These are phyloP conservation scores for Hydra vulgaris DNA, from an alignment of 30 jellyfish, hydroid and myxozoan species.

Conservation along the genomic window DNA sequence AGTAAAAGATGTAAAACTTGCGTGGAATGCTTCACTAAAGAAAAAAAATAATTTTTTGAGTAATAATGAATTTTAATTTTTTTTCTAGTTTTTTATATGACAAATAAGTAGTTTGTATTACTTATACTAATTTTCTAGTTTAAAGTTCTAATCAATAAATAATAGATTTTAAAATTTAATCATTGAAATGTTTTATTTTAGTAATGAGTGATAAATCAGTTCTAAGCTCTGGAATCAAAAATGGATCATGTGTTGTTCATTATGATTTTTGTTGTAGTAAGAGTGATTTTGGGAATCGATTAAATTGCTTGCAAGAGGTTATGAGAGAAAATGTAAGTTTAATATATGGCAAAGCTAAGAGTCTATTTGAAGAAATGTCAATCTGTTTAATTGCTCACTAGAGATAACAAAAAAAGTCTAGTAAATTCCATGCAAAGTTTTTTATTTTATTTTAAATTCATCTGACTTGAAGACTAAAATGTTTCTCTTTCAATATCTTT, in stretches of 20 bases:
- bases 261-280: conserved; percentile 62
- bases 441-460: too few species aligned
- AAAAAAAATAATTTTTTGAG: conserved; percentile 12
- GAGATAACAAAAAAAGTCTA: too few species aligned
- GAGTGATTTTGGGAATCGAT: conserved; percentile 53
- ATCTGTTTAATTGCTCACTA: not conserved
- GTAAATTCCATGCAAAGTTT: too few species aligned
- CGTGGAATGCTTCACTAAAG: conserved; percentile 46
- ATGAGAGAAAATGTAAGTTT: conserved; percentile 43
- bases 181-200: too few species aligned
- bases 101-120: not conserved
- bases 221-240: conserved; percentile 25
- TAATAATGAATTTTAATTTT: not conserved
- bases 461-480: too few species aligned
- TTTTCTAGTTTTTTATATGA: not conserved
- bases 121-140: too few species aligned
- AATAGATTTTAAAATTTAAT: too few species aligned
- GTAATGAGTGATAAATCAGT: conserved; percentile 70
- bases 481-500: too few species aligned
- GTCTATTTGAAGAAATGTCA: not conserved
- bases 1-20: conserved; percentile 34
- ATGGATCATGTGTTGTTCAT: conserved; percentile 60
- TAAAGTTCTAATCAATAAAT: too few species aligned
- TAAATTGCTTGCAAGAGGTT: conserved; percentile 52
- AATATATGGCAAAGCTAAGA: not conserved